Evolutionary conservation across 2,888 invertebrate genomes (phyloP).

Genomic region (Fabriciana adippe): DNA sequence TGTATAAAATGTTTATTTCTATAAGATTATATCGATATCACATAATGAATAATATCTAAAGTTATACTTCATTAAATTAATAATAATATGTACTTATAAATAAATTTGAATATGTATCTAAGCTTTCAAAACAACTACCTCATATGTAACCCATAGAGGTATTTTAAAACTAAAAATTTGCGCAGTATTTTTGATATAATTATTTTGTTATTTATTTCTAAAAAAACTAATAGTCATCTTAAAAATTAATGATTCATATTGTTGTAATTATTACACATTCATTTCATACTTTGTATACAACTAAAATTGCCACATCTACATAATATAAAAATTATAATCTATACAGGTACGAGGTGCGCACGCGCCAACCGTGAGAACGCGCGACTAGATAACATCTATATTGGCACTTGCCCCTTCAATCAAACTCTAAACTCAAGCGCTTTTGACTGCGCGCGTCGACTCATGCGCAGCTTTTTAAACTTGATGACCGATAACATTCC

Average conservation of each 20-base stretch:
- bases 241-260: too few relatives aligned
- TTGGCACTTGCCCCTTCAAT: conserved; percentile 59
- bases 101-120: too few relatives aligned
- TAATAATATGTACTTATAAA: too few relatives aligned
- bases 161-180: too few relatives aligned
- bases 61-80: too few relatives aligned
- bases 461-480: conserved; percentile 35
- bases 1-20: background rate
- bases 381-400: conserved; percentile 57
- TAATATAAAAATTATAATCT: conserved; percentile 17
- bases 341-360: conserved; percentile 46
- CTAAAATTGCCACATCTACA: conserved; percentile 14
- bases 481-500: conserved; percentile 27
- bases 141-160: too few relatives aligned
- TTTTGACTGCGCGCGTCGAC: conserved; percentile 47
- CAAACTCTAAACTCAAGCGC: conserved; percentile 47
- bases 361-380: conserved; percentile 58
- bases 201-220: too few relatives aligned
- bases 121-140: too few relatives aligned
- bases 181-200: too few relatives aligned
- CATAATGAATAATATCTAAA: too few relatives aligned
- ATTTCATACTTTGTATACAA: background rate
- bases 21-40: too few relatives aligned
- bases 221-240: too few relatives aligned
- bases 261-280: background rate